phyloP scores from a whole-genome alignment of 2,888 invertebrate species.

The Apamea crenata region DNA sequence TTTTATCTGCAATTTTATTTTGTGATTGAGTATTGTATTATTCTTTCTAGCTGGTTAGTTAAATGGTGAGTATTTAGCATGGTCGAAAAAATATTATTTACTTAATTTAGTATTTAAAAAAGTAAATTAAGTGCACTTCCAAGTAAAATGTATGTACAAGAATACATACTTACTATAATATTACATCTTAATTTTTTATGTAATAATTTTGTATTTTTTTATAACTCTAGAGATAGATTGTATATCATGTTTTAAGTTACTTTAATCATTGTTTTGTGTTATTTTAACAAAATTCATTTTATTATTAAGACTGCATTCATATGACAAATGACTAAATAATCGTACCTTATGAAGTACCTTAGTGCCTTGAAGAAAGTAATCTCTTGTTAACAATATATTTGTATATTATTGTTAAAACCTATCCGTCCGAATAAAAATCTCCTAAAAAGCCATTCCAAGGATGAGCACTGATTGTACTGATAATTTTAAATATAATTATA shows the following conservation, averaged over 20 bases:
- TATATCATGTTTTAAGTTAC: constrained; percentile 49
- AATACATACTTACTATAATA: constrained; percentile 8
- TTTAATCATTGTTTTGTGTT: constrained; percentile 37
- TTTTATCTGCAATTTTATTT: constrained; percentile 29
- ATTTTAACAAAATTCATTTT: constrained; percentile 9
- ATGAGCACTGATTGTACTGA: constrained; percentile 72
- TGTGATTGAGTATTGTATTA: constrained; percentile 22
- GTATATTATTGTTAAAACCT: constrained; percentile 46
- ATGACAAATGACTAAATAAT: constrained; percentile 8
- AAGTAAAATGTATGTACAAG: constrained; percentile 19
- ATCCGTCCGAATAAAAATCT: constrained; percentile 72
- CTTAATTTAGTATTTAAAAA: constrained; percentile 28
- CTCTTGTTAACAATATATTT: constrained; percentile 45
- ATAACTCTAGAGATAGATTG: constrained; percentile 27
- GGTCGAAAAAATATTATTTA: constrained; percentile 28
- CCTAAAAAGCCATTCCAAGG: constrained; percentile 70
- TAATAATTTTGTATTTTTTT: constrained; percentile 41
- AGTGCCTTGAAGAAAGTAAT: constrained; percentile 61
- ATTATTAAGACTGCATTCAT: constrained; percentile 16
- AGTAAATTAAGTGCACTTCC: constrained; percentile 17
- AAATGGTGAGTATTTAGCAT: constrained; percentile 12
- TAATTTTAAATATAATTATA: constrained; percentile 71
- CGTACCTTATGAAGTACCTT: constrained; percentile 19
- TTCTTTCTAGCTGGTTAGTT: constrained; percentile 17
- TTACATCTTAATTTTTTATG: constrained; percentile 25